Evolutionary conservation across 1,140 invertebrate species (phyloP).

Genomic region (Drosophila rufa): DNA sequence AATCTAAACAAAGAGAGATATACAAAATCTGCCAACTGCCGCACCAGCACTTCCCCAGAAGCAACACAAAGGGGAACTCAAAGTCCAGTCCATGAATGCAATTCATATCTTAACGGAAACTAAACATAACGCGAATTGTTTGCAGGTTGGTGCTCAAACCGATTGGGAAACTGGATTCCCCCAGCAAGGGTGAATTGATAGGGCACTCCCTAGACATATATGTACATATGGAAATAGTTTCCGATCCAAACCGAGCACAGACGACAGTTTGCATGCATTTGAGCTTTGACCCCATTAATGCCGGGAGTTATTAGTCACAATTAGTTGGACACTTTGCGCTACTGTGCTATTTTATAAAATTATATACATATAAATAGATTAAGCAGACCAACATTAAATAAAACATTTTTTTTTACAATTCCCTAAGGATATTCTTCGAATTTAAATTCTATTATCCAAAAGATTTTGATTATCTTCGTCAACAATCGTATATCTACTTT

Average conservation of each 20-base stretch:
- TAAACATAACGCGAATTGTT: slow-evolving; percentile 13
- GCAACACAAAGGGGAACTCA: slow-evolving; percentile 31
- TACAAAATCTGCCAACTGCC: slow-evolving; percentile 54
- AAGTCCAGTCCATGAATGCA: slow-evolving; percentile 43
- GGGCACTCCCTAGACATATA: slow-evolving; percentile 1
- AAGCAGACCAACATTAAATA: neutral
- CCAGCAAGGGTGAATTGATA: slow-evolving; percentile 17
- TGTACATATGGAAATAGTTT: neutral
- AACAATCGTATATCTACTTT: neutral
- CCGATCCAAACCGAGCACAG: neutral
- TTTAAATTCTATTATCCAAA: neutral
- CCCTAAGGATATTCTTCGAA: neutral
- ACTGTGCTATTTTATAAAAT: too few species aligned
- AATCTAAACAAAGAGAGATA: slow-evolving; percentile 60
- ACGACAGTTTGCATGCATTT: neutral
- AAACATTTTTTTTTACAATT: neutral
- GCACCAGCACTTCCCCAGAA: slow-evolving; percentile 44
- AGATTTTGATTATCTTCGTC: too few species aligned
- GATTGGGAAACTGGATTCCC: slow-evolving; percentile 20
- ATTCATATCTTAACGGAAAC: slow-evolving; percentile 33
- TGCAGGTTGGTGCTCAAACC: slow-evolving; percentile 14
- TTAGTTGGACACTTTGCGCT: neutral
- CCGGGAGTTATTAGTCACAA: neutral
- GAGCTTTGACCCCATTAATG: slow-evolving; percentile 19
- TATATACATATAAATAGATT: neutral